Base-by-base conservation (phyloP, 2,888 invertebrate species). In the Hirtodrosophila histrioides region DNA sequence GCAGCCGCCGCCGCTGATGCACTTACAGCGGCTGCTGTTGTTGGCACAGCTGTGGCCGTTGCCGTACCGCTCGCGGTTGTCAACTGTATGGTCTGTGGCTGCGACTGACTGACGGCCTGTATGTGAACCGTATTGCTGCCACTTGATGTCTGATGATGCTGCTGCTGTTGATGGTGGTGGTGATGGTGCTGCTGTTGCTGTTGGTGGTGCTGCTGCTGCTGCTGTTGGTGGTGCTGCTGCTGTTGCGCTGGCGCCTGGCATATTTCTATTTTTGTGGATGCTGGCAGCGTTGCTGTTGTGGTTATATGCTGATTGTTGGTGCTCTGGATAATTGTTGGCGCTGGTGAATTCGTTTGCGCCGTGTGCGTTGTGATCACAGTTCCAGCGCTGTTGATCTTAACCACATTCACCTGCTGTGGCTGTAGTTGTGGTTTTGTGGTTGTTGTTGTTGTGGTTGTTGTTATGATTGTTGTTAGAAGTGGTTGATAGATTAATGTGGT, bases 371-470 rank as follows among this genome's bases (percentile, higher is more conserved):
- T 90, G 69, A 91, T 91, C 53, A 91, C 91, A 36, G 91, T 89
- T 37, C 91, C 92, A 27, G 90, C 89, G 80, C 90, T 92, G 82
- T 91, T 91, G 65, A 92, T 89, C 82, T 92, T 92, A 50, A 92
- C 89, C 63, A 92, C 91, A 75, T 92, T 92, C 67, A 92, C 91
- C 88, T 92, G 90, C 69, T 82, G 82, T 41, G 82, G 85, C 68
- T 89, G 54, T 45, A 56, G 35, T 29, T 57, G 44, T 17, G 17
- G 17, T 17, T 17, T 17, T 17, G 48, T 11, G 17, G 39, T 29
- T 11, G n/a, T 33, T 33, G 46, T 31, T 31, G 31, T 43, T 63
- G 33, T 35, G 27, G 39, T 37, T 45, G 33, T 37, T 45, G 33
- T 37, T 17, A 43, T 24, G 31, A 29, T 23, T 40, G 70, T 44